Percentiles rank a stretch among this genome's conserved stretches.
Evolutionary conservation across 2,888 invertebrate genomes (phyloP).

Genomic region (Eumacrocentrus americanus): DNA sequence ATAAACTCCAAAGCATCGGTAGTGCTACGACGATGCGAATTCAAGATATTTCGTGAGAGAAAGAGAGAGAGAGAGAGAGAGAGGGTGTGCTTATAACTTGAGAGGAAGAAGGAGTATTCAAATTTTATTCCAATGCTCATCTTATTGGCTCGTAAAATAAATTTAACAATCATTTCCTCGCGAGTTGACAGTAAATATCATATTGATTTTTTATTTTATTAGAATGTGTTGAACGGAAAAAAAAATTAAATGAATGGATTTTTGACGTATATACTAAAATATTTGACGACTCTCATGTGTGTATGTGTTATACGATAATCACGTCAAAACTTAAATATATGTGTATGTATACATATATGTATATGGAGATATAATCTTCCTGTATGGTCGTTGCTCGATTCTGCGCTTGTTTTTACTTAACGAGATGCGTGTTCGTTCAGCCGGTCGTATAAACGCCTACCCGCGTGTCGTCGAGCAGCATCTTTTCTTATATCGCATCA

Average conservation of each 20-base stretch:
- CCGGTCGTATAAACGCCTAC: conserved; percentile 29
- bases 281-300: conserved; percentile 10
- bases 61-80: neutral
- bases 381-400: conserved; percentile 23
- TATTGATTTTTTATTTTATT: neutral
- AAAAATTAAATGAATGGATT: conserved; percentile 23
- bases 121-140: conserved; percentile 20
- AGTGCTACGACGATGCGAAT: too few relatives aligned
- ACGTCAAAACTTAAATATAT: conserved; percentile 20
- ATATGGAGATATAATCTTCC: conserved; percentile 19
- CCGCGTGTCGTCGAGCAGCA: conserved; percentile 7
- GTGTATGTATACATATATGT: too few relatives aligned
- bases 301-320: conserved; percentile 18
- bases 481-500: conserved; percentile 16
- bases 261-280: conserved; percentile 7
- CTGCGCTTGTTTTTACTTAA: conserved; percentile 46
- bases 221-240: neutral
- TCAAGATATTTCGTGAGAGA: too few relatives aligned
- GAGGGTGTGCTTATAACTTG: neutral
- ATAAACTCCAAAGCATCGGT: conserved; percentile 4
- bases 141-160: conserved; percentile 9
- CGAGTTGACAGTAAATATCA: neutral
- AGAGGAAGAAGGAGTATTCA: conserved; percentile 5
- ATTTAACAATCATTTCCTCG: conserved; percentile 12
- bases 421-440: conserved; percentile 46